A percentile compares a stretch with the other conserved stretches of the same genome.
phyloP scores from a whole-genome alignment of 2,888 invertebrate genomes.

The Cosmorhoe ocellata region DNA sequence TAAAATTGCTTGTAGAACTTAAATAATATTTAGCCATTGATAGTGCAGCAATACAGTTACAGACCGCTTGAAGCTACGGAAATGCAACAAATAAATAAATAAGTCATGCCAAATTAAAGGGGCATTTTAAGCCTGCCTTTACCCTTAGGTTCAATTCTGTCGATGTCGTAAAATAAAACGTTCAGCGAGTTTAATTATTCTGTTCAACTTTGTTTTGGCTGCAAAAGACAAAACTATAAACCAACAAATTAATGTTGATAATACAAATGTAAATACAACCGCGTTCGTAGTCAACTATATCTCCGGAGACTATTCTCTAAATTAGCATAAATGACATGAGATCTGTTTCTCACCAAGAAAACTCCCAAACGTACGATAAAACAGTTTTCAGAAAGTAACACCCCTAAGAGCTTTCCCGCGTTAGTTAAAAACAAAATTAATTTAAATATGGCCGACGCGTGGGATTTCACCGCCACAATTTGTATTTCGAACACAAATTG shows the following conservation, averaged over 20 bases:
- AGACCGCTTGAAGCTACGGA: not conserved
- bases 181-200: not conserved
- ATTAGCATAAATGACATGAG: constrained; percentile 33
- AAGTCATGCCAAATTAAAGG: not conserved
- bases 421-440: constrained; percentile 68
- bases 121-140: too few relatives aligned
- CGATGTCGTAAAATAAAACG: too few relatives aligned
- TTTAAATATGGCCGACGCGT: constrained; percentile 65
- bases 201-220: not conserved
- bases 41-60: too few relatives aligned
- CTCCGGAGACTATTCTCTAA: constrained; percentile 27
- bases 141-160: not conserved
- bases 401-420: constrained; percentile 62
- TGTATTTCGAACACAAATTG: constrained; percentile 69
- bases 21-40: too few relatives aligned
- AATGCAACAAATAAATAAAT: not conserved
- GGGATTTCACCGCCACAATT: constrained; percentile 67
- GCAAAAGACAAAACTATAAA: constrained; percentile 6
- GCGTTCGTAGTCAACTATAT: constrained; percentile 18
- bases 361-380: constrained; percentile 50
- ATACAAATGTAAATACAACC: constrained; percentile 15
- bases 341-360: constrained; percentile 37
- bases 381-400: constrained; percentile 54
- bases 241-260: constrained; percentile 10
- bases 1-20: too few relatives aligned